A percentile compares a stretch with the other conserved stretches of the same genome.
These are phyloP conservation scores for Sipha maydis DNA, from an alignment of 2,888 invertebrate genomes.

Conservation along the genomic window DNA sequence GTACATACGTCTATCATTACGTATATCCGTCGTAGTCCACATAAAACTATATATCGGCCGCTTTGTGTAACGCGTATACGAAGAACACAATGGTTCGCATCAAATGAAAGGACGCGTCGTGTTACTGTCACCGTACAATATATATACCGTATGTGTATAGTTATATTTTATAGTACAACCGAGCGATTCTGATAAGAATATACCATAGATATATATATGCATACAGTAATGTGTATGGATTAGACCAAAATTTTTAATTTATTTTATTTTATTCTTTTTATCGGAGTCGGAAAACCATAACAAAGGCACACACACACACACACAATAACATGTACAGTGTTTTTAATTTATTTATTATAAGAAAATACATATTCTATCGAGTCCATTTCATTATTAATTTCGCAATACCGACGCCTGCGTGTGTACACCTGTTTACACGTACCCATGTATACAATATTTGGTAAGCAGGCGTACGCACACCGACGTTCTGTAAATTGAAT, in stretches of 20 bases:
- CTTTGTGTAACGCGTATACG: constrained; percentile 26
- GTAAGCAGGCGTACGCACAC: neutral
- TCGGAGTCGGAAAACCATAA: neutral
- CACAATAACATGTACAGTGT: neutral
- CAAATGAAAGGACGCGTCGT: constrained; percentile 39
- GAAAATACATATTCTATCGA: neutral
- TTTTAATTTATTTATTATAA: constrained; percentile 8
- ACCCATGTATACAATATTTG: neutral
- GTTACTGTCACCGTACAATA: constrained; percentile 19
- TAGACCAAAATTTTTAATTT: neutral
- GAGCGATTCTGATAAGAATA: neutral
- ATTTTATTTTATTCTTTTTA: neutral
- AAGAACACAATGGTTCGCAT: constrained; percentile 38
- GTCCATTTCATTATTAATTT: neutral
- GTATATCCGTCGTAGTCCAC: too few relatives aligned
- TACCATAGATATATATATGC: too few relatives aligned
- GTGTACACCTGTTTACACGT: neutral
- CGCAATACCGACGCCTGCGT: neutral
- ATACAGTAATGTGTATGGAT: neutral
- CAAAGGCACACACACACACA: neutral
- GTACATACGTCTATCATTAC: too few relatives aligned
- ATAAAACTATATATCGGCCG: neutral
- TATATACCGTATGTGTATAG: neutral
- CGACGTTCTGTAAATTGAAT: neutral
- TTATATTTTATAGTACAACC: neutral